A percentile compares a stretch with the other conserved stretches of the same genome.
Evolutionary conservation across 2,888 invertebrate genomes (phyloP).

Genomic region (Tetramorium bicarinatum): DNA sequence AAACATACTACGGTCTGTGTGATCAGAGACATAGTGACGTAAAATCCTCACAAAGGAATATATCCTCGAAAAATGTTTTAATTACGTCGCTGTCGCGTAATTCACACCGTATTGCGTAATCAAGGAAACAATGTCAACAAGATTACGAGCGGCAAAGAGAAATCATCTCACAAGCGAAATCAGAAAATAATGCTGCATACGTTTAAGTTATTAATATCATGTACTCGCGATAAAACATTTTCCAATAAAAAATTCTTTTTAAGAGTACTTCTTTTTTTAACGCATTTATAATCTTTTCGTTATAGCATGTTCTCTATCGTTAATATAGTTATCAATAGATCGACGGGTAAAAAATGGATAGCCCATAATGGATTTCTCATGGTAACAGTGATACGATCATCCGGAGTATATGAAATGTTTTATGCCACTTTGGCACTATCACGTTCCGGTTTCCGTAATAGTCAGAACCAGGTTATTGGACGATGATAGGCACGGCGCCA

Average conservation of each 20-base stretch:
- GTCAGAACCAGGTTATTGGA: slow-evolving; percentile 54
- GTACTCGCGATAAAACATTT: not conserved
- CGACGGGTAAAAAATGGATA: slow-evolving; percentile 32
- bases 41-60: not conserved
- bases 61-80: slow-evolving; percentile 16
- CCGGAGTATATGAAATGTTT: slow-evolving; percentile 38
- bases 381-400: slow-evolving; percentile 33
- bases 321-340: not conserved
- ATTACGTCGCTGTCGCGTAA: slow-evolving; percentile 13
- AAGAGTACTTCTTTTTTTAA: not conserved
- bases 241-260: not conserved
- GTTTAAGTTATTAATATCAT: not conserved
- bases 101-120: not conserved
- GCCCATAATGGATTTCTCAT: slow-evolving; percentile 28
- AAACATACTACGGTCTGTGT: slow-evolving; percentile 20
- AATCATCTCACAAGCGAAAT: not conserved
- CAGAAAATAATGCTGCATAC: not conserved
- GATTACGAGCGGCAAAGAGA: not conserved
- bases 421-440: slow-evolving; percentile 43
- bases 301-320: not conserved
- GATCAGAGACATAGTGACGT: not conserved
- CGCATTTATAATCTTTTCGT: not conserved
- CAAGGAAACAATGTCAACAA: not conserved
- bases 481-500: slow-evolving; percentile 57
- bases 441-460: slow-evolving; percentile 52